Base-by-base conservation (phyloP, 2,113 vertebrate genomes). In the Megatriorchis doriae region DNA sequence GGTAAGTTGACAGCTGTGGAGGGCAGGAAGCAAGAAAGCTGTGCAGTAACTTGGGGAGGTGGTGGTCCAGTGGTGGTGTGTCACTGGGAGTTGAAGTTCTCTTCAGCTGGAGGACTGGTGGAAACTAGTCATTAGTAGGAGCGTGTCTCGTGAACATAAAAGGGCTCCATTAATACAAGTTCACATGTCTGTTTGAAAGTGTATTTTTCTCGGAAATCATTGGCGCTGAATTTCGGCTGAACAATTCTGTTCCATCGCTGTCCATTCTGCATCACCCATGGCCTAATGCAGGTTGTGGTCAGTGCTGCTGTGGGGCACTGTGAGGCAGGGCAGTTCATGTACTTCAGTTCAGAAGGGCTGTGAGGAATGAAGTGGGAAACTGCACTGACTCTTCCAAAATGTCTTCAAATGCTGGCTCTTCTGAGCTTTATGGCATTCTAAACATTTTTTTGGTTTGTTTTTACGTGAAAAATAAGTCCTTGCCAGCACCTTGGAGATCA, bases 1-100 rank as follows among this genome's bases (percentile, higher is more conserved):
- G 98, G 98, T 99, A 84, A 95, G 97, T 32, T 62, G 66, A 16
- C 32, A 16, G 4, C 53, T 42, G 14, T 20, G 47, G 59, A 55
- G 31, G 38, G 42, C 20, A 25, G 72, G 70, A 62, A 23, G 38
- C 43, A 68, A 77, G 17, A 13, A 12, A 38, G 23, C 43, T 63
- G 36, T 29, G 5, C 0, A 1, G 62, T 65, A 14, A 15, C 34
- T 10, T 4, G 2, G 73, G 52, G 26, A 47, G 19, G 13, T 62
- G n/a, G 29, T 58, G 18, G 20, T 85, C 32, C 31, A 48, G 63
- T 52, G n/a, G 17, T 3, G 2, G 29, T 5, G 2, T 32, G 47
- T 75, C 63, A 38, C 31, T 7, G 5, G 47, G 26, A 72, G n/a
- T 14, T 48, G 27, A 67, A 74, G 18, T 25, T 80, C 18, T 52